phyloP scores from a whole-genome alignment of 2,888 invertebrate species.

The Drosophila robusta region DNA sequence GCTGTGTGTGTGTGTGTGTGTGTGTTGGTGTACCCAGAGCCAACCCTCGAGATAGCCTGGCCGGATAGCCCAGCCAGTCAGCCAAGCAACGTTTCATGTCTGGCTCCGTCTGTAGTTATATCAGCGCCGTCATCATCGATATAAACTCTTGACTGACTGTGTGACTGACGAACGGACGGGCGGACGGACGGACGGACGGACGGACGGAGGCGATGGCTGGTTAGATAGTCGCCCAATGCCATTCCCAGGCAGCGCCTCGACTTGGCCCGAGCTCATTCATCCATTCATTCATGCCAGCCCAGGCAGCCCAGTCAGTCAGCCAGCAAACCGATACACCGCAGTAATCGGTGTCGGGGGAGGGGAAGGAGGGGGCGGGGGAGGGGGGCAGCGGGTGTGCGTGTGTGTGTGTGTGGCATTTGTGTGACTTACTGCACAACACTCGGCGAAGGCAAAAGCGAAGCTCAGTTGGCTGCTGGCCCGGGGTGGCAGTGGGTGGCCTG shows the following conservation, averaged over 20 bases:
- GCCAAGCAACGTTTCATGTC: slow-evolving; percentile 57
- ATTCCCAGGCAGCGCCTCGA: slow-evolving; percentile 36
- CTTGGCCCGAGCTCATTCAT: slow-evolving; percentile 70
- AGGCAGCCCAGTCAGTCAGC: slow-evolving; percentile 29
- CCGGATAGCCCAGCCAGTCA: slow-evolving; percentile 33
- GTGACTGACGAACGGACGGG: slow-evolving; percentile 29
- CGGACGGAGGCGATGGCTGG: slow-evolving; percentile 45
- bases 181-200: slow-evolving; percentile 28
- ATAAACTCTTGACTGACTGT: slow-evolving; percentile 69
- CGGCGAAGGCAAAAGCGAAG: slow-evolving; percentile 19
- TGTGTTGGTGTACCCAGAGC: slow-evolving; percentile 14
- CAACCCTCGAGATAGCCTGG: slow-evolving; percentile 54
- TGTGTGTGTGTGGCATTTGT: slow-evolving; percentile 39
- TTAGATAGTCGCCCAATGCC: slow-evolving; percentile 61
- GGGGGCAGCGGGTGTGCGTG: slow-evolving; percentile 19
- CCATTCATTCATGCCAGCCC: slow-evolving; percentile 77
- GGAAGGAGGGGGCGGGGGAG: background rate
- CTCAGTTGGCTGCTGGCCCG: slow-evolving; percentile 2
- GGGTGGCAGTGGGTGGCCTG: background rate
- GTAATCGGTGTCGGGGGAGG: slow-evolving; percentile 34
- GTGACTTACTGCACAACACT: slow-evolving; percentile 40
- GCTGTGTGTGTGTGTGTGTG: slow-evolving; percentile 35
- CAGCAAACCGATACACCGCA: slow-evolving; percentile 66
- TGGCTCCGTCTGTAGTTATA: slow-evolving; percentile 67
- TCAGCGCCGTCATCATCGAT: slow-evolving; percentile 79